These are phyloP conservation scores for Saccostrea echinata DNA, from an alignment of 1,140 invertebrate species.

Conservation along the genomic window DNA sequence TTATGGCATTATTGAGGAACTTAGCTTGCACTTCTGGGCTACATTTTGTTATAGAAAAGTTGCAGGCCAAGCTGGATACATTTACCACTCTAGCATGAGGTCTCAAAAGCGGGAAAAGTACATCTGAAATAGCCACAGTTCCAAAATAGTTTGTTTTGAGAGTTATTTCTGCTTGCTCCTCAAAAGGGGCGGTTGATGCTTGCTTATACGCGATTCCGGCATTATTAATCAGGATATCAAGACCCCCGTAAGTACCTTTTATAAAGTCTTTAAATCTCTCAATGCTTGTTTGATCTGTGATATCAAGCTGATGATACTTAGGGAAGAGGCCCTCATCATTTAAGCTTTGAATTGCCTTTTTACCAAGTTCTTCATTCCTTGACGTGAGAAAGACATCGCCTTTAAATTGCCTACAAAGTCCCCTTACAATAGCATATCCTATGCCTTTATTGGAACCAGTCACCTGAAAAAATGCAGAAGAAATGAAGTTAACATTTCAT, in stretches of 20 bases:
- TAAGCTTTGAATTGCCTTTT: conserved; percentile 82
- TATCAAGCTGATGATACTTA: conserved; percentile 86
- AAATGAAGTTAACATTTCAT: too few relatives aligned
- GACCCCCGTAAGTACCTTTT: conserved; percentile 85
- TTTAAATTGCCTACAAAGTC: conserved; percentile 84
- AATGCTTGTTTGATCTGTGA: conserved; percentile 83
- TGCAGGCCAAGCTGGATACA: conserved; percentile 84
- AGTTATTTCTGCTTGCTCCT: conserved; percentile 87
- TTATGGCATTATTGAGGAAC: conserved; percentile 79
- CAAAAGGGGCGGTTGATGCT: conserved; percentile 84
- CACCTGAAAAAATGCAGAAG: conserved; percentile 79
- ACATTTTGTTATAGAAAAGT: conserved; percentile 79
- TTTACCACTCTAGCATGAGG: conserved; percentile 87
- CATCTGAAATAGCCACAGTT: conserved; percentile 86
- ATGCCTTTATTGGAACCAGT: conserved; percentile 90
- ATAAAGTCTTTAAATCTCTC: conserved; percentile 83
- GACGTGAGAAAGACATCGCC: conserved; percentile 85
- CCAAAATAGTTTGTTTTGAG: conserved; percentile 82
- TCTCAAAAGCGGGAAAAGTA: conserved; percentile 86
- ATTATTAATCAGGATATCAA: conserved; percentile 93
- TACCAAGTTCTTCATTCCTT: conserved; percentile 82
- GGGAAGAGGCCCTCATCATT: conserved; percentile 81
- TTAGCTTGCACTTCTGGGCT: conserved; percentile 77
- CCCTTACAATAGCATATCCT: conserved; percentile 86
- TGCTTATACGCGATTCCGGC: conserved; percentile 89